phyloP scores from a whole-genome alignment of 1,140 invertebrate species.

The Ips typographus region DNA sequence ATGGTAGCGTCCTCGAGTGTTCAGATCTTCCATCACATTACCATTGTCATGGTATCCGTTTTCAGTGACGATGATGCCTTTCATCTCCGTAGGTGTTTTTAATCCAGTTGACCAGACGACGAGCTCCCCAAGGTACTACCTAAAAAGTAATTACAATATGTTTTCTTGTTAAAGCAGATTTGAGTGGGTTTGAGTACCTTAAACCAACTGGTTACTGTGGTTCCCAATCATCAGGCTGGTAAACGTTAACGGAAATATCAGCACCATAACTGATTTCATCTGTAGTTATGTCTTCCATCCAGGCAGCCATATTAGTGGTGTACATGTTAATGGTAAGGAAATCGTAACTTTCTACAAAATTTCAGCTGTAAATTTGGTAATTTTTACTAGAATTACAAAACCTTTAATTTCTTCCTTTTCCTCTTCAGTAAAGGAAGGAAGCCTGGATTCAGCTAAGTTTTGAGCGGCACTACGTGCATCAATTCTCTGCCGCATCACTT shows the following conservation, averaged over 20 bases:
- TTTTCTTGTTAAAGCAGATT: neutral
- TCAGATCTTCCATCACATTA: constrained; percentile 32
- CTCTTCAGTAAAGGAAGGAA: constrained; percentile 45
- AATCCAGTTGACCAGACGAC: constrained; percentile 63
- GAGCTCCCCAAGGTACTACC: constrained; percentile 60
- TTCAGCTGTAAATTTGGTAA: neutral
- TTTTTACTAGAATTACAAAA: neutral
- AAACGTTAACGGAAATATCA: constrained; percentile 23
- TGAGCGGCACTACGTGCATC: constrained; percentile 59
- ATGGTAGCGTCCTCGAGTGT: constrained; percentile 30
- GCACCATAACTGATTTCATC: neutral
- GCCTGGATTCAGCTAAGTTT: constrained; percentile 58
- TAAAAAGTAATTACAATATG: constrained; percentile 23
- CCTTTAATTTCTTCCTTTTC: neutral
- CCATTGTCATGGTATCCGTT: constrained; percentile 61
- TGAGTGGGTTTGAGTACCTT: constrained; percentile 14
- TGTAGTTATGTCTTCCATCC: neutral
- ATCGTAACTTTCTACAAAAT: neutral
- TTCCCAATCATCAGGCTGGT: constrained; percentile 37
- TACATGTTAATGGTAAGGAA: constrained; percentile 9
- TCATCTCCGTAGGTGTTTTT: constrained; percentile 59
- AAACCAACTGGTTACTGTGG: constrained; percentile 32
- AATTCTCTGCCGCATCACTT: constrained; percentile 60
- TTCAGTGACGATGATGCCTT: constrained; percentile 66
- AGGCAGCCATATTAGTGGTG: neutral